Evolutionary conservation across 2,888 invertebrate genomes (phyloP), one percentile per base, ranked within the genome.

Genomic region (Steinernema scapterisci): DNA sequence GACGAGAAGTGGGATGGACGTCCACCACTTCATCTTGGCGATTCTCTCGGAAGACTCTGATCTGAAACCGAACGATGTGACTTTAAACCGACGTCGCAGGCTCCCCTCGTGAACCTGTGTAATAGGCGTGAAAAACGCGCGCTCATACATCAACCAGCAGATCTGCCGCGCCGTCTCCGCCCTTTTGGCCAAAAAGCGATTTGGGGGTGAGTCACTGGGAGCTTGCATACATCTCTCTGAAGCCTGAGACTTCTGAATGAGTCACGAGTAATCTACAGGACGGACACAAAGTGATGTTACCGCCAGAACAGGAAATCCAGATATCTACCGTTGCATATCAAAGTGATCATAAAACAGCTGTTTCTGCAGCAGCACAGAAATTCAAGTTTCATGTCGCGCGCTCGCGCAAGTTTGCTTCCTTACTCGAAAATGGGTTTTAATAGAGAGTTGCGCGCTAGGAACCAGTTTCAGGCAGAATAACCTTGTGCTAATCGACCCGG

Each of bases 91-190:
- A 6, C 63, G 27, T 31, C 52, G 52, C 23, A 23, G 54, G 16
- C 63, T 38, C 9, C 38, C 9, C 38, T 63, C 31, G 31, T 27
- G 38, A 31, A 63, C 2, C 16, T 63, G 63, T 63, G 63, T 63
- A 63, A 63, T 63, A 63, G 38, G 63, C 63, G 63, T 63, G 27
- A 63, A 63, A 63, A 63, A 63, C 63, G 25, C n/a, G 48, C 48
- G 63, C 63, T 25, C 63, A 38, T 25, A 21, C n/a, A 48, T 63
- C 38, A 11, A 31, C 9, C 31, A 63, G 27, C 63, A 13, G 16
- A 63, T 63, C 31, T 31, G n/a, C n/a, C n/a, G n/a, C n/a, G n/a
- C 48, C 48, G 48, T 19, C 63, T 31, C 31, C 38, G 27, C 38
- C 63, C 63, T 5, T 21, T 52, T 63, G 63, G 63, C 63, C 63